These are phyloP conservation scores for Bilobella aurantiaca DNA, from an alignment of 1,140 invertebrate genomes.

Conservation along the genomic window DNA sequence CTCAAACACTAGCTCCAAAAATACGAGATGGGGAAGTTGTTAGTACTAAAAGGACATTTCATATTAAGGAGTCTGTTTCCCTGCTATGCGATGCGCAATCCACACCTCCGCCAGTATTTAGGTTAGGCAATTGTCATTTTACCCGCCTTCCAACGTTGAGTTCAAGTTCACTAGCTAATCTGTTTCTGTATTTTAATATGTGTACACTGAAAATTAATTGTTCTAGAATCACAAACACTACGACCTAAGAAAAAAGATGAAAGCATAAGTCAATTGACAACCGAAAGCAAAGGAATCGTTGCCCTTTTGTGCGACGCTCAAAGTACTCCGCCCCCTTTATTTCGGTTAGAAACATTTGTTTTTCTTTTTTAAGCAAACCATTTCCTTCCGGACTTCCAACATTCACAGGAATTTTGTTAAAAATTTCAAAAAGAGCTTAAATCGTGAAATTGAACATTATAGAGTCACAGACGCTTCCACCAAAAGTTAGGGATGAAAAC, in stretches of 20 bases:
- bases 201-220: too few relatives aligned
- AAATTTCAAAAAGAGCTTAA: background rate
- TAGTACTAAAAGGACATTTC: constrained; percentile 1
- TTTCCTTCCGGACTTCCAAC: background rate
- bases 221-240: background rate
- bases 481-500: constrained; percentile 7
- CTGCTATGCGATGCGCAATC: constrained; percentile 33
- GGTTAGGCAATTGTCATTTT: constrained; percentile 23
- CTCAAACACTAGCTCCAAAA: constrained; percentile 41
- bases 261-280: constrained; percentile 20
- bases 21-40: constrained; percentile 40
- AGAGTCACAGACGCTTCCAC: background rate
- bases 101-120: constrained; percentile 34
- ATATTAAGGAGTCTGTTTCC: background rate
- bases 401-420: too few relatives aligned
- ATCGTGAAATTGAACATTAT: background rate
- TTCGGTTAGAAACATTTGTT: background rate
- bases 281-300: background rate
- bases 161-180: too few relatives aligned
- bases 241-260: constrained; percentile 16
- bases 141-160: too few relatives aligned
- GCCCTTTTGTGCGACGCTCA: background rate
- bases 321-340: background rate
- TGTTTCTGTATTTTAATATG: background rate
- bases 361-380: background rate